Base-by-base conservation (phyloP, 2,797 vertebrate species). In the Enteromius radiatus region DNA sequence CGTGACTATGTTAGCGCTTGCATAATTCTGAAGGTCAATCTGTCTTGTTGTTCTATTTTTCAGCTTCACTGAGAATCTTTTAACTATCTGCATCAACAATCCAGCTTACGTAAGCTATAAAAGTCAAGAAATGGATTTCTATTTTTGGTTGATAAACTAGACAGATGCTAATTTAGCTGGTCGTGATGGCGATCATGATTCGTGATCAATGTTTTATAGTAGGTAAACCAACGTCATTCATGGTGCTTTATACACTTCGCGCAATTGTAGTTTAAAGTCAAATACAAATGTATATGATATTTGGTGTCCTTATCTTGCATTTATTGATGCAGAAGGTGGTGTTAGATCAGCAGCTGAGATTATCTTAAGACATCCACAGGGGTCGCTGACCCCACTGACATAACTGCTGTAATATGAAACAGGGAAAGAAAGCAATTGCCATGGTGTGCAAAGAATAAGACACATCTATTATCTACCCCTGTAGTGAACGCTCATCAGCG, bases 371-470 rank as follows among this genome's bases (percentile, higher is more conserved):
- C 7, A 33, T 70, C 80, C 68, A 47, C 15, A 26, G 33, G 49
- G n/a, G 38, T 67, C 43, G 14, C 80, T 77, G 68, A 70, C n/a
- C 75, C 78, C n/a, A 64, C 70, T 19, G 38, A 64, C 36, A 68
- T 79, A 54, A 77, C 54, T 17, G 7, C 23, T 74, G 45, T 77
- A 65, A 75, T 65, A 61, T 80, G 33, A 69, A 21, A 69, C 17
- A 56, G 5, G n/a, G 5, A 67, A 8, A 64, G 49, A 76, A 47
- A 74, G 41, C 54, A 17, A 47, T 84, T 81, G 64, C 75, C 75
- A 79, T 82, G 56, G 75, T 84, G 52, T 79, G 47, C 67, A 67
- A 23, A 26, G 49, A 65, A 33, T 43, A 49, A 68, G 68, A 43
- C 77, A 47, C 49, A 33, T 56, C 47, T 81, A 47, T 73, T 15